Conservation (phyloP, 2,797 vertebrate species). For the Huso huso region DNA sequence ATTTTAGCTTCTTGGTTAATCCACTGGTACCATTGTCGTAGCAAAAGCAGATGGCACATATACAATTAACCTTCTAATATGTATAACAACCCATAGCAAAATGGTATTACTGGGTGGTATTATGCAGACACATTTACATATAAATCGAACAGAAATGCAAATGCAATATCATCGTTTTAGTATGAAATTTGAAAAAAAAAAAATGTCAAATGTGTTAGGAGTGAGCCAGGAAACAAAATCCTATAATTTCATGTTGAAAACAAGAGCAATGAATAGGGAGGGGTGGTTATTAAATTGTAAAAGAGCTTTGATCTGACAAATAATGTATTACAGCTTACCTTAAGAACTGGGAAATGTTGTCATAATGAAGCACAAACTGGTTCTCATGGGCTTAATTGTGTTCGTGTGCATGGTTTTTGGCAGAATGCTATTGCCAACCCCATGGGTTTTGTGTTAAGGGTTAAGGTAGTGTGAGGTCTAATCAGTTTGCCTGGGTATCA, state of each 20-base stretch:
- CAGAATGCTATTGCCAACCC: background rate
- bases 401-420: background rate
- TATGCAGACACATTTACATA: constrained; percentile 7
- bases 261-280: background rate
- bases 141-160: constrained; percentile 8
- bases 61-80: constrained; percentile 30
- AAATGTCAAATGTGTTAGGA: background rate
- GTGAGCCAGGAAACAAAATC: background rate
- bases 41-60: constrained; percentile 39
- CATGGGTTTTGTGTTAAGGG: background rate
- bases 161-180: background rate
- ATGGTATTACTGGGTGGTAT: constrained; percentile 5
- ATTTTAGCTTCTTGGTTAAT: constrained; percentile 34
- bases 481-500: background rate
- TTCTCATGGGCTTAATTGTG: background rate
- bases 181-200: background rate
- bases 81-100: constrained; percentile 1
- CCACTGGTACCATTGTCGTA: constrained; percentile 22
- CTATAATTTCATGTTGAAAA: background rate
- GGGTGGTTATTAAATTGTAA: background rate
- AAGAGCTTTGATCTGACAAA: background rate
- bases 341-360: background rate
- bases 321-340: background rate
- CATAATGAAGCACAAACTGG: background rate
- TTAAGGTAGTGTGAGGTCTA: background rate